Base-by-base conservation (phyloP, 1,140 invertebrate genomes). In the Atta colombica region DNA sequence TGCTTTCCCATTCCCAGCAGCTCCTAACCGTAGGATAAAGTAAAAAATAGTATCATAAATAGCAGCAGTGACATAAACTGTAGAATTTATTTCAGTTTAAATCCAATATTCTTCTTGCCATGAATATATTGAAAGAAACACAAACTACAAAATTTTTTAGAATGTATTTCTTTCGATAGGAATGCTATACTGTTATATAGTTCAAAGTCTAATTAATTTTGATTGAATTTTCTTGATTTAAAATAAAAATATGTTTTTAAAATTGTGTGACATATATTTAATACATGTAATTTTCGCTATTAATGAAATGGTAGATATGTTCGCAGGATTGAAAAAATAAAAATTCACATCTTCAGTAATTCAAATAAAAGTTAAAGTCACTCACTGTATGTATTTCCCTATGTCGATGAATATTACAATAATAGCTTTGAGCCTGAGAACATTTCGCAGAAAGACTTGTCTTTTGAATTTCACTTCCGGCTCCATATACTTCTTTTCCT, bases 1-100 rank as follows among this genome's bases (percentile, higher is more conserved):
- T 98, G 4, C 97, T 99, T 92, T 99, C 99, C 99, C 99, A 99
- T 95, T 99, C 98, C 93, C 99, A 99, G 96, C 99, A 99, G 94
- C 98, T 99, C 95, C 98, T 98, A 92, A 69, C 45, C 49, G 45
- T 49, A 55, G 51, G 14, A 68, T 69, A 77, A 68, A 45, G 31
- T 28, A 35, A 72, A 71, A 69, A 53, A 45, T 35, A 77, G 21
- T 55, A 65, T 85, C 49, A 21, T 65, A 85, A 85, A 77, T 18
- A 53, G 7, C 31, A 31, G 39, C 21, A 45, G 14, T n/a, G 28
- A 39, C 6, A 68, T 53, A 35, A 68, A 45, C 28, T 35, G n/a
- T 25, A n/a, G 14, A 35, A 25, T 35, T n/a, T 53, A 69, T 28
- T 28, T 80, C 16, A 31, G 4, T n/a, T 28, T 10, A 25, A 25